Conservation (phyloP, 1,140 invertebrate genomes). For the Tribolium castaneum region DNA sequence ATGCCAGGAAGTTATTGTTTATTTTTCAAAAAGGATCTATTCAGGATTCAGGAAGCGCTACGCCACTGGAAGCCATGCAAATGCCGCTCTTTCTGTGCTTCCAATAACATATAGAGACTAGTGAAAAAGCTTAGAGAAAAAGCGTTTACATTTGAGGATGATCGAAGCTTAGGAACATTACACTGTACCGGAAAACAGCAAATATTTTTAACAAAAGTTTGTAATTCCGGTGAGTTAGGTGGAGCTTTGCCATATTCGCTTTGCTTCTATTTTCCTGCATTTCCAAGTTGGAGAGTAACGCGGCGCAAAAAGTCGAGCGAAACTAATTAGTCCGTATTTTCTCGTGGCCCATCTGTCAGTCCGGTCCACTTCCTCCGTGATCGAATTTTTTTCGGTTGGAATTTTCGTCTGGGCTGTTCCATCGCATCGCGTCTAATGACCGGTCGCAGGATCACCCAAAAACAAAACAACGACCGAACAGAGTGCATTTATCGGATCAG, state of each 20-base stretch:
- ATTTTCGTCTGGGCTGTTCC: background rate
- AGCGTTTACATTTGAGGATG: too few species aligned
- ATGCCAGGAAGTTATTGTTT: too few species aligned
- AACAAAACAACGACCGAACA: conserved; percentile 52
- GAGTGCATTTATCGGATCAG: conserved; percentile 54
- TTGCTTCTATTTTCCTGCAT: background rate
- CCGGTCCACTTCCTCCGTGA: background rate
- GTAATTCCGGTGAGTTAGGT: too few species aligned
- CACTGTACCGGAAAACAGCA: too few species aligned
- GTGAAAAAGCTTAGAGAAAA: too few species aligned
- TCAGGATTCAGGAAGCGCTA: too few species aligned
- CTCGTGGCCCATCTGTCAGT: conserved; percentile 5
- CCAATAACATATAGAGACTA: too few species aligned
- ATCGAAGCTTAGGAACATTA: too few species aligned
- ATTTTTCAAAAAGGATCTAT: too few species aligned
- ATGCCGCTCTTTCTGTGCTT: too few species aligned
- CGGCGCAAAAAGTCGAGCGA: background rate
- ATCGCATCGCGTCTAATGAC: conserved; percentile 40
- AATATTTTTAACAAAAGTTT: too few species aligned
- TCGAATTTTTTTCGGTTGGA: background rate
- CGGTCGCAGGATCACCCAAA: conserved; percentile 12
- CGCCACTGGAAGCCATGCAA: background rate
- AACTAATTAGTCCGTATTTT: conserved; percentile 20
- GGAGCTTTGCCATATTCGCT: too few species aligned
- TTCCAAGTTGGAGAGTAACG: background rate